Percentiles rank a stretch among this genome's conserved stretches.
These are phyloP conservation scores for Orthosia incerta DNA, from an alignment of 2,888 invertebrate genomes.

Conservation along the genomic window DNA sequence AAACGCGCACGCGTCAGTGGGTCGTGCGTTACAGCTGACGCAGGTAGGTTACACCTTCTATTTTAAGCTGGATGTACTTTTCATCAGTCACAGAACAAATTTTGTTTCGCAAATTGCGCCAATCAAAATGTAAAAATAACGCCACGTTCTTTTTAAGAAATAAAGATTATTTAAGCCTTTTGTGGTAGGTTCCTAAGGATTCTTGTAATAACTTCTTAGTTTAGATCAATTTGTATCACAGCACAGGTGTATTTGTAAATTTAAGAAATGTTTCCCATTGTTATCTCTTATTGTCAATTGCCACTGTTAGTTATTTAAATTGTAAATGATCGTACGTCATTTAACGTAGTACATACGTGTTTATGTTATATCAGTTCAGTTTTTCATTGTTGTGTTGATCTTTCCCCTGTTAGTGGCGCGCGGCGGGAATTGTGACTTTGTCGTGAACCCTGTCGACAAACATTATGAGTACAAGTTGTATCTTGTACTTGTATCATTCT, in stretches of 20 bases:
- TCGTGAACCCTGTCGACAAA: conserved; percentile 30
- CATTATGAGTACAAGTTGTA: background rate
- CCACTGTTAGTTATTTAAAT: conserved; percentile 42
- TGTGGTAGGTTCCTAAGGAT: background rate
- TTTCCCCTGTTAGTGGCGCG: conserved; percentile 36
- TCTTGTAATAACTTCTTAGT: background rate
- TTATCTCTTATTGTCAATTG: conserved; percentile 18
- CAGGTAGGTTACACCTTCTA: conserved; percentile 8
- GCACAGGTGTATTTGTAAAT: background rate
- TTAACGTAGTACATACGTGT: background rate
- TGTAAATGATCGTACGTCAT: conserved; percentile 50
- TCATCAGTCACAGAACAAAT: background rate
- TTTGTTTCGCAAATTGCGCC: background rate
- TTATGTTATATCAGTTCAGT: conserved; percentile 12
- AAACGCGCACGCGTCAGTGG: conserved; percentile 52
- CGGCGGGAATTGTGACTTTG: conserved; percentile 14
- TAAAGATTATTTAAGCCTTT: no score
- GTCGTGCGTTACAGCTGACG: background rate
- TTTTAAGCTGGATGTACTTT: conserved; percentile 12
- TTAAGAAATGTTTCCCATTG: background rate
- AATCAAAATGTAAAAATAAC: no score
- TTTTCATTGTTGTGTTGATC: conserved; percentile 50
- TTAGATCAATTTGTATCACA: background rate
- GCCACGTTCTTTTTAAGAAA: no score
- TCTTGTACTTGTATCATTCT: background rate